These are phyloP conservation scores for Cynopterus sphinx DNA, from an alignment of 2,797 vertebrate genomes.

Conservation along the genomic window DNA sequence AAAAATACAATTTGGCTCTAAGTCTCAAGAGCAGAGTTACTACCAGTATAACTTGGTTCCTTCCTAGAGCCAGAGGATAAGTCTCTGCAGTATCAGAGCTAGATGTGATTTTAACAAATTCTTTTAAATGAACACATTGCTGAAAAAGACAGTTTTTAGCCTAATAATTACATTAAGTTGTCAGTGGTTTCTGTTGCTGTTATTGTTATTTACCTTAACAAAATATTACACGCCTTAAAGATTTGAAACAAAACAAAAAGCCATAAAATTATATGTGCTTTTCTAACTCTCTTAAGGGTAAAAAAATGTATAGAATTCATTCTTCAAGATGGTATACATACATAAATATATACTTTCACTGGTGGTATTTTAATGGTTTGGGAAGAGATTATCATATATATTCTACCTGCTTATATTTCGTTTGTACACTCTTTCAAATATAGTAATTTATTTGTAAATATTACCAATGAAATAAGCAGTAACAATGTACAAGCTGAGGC, in stretches of 20 bases:
- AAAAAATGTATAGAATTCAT: constrained; percentile 19
- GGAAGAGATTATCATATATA: background rate
- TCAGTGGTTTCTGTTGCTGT: background rate
- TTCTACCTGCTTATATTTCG: background rate
- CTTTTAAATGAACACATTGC: constrained; percentile 1
- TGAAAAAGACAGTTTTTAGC: constrained; percentile 34
- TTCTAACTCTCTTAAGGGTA: background rate
- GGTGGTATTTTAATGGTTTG: background rate
- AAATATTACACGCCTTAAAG: background rate
- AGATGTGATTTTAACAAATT: background rate
- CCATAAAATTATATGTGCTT: constrained; percentile 1
- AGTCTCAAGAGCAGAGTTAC: constrained; percentile 20
- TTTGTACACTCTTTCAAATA: constrained; percentile 41
- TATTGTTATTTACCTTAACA: background rate
- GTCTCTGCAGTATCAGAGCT: background rate
- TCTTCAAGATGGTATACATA: constrained; percentile 8
- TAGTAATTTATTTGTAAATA: constrained; percentile 28
- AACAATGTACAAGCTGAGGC: background rate
- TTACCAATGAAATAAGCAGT: background rate
- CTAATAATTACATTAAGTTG: background rate
- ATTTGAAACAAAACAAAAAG: constrained; percentile 24
- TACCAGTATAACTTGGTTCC: constrained; percentile 7
- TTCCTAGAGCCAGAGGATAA: constrained; percentile 21
- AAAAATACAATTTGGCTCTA: constrained; percentile 18
- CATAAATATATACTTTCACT: background rate